These are phyloP conservation scores for Plutella xylostella DNA, from an alignment of 2,888 invertebrate species.

Conservation along the genomic window DNA sequence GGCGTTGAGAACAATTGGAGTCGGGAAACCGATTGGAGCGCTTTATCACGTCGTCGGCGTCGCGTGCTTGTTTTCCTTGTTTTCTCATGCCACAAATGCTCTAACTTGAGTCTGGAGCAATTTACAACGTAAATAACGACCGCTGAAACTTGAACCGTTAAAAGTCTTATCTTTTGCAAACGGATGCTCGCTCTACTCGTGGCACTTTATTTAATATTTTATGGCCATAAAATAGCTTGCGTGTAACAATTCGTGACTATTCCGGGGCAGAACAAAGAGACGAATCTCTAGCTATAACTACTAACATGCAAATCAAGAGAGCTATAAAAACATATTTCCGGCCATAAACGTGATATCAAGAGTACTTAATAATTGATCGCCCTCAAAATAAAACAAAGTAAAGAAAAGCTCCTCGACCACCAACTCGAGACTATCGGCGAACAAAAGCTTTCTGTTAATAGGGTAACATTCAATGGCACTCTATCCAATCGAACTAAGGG, in stretches of 20 bases:
- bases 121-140: slow-evolving; percentile 42
- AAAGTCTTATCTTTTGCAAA: slow-evolving; percentile 33
- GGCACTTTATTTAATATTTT: slow-evolving; percentile 10
- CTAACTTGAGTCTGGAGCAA: slow-evolving; percentile 27
- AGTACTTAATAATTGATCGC: not conserved
- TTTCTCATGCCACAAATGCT: slow-evolving; percentile 33
- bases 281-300: not conserved
- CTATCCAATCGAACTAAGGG: slow-evolving; percentile 31
- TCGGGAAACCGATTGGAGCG: slow-evolving; percentile 33
- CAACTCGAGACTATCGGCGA: slow-evolving; percentile 10
- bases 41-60: slow-evolving; percentile 38
- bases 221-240: slow-evolving; percentile 5
- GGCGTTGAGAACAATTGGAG: slow-evolving; percentile 26
- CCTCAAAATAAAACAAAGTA: slow-evolving; percentile 4
- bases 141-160: slow-evolving; percentile 38
- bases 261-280: not conserved
- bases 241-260: slow-evolving; percentile 6
- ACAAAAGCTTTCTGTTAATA: slow-evolving; percentile 20
- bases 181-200: slow-evolving; percentile 25
- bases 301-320: not conserved
- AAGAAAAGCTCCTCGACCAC: slow-evolving; percentile 8
- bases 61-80: slow-evolving; percentile 36
- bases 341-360: not conserved
- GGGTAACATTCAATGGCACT: slow-evolving; percentile 28
- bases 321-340: too few species aligned